phyloP scores from a whole-genome alignment of 2,888 invertebrate species.

The Idaea dimidiata region DNA sequence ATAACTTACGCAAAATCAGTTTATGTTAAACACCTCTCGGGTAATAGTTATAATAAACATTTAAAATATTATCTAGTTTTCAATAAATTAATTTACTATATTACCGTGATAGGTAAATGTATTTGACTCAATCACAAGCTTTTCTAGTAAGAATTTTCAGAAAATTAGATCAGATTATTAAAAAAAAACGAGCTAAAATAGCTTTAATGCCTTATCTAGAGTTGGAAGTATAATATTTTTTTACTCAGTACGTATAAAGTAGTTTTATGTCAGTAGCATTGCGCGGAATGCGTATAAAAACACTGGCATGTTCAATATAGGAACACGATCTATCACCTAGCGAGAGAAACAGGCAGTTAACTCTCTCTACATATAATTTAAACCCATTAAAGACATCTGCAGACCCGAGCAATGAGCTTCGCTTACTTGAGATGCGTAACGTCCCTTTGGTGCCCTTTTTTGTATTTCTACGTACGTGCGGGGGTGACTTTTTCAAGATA shows the following conservation, averaged over 20 bases:
- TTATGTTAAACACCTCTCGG: too few relatives aligned
- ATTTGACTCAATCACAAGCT: too few relatives aligned
- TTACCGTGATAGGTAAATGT: too few relatives aligned
- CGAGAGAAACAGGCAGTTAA: conserved; percentile 62
- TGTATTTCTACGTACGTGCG: conserved; percentile 74
- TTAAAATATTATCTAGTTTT: too few relatives aligned
- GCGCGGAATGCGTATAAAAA: conserved; percentile 9
- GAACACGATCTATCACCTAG: conserved; percentile 67
- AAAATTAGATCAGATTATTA: too few relatives aligned
- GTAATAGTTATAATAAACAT: too few relatives aligned
- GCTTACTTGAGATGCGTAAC: conserved; percentile 77
- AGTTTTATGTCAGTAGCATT: not conserved
- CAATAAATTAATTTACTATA: too few relatives aligned
- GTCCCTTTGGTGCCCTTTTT: conserved; percentile 77
- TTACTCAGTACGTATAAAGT: conserved; percentile 5
- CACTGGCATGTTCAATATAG: conserved; percentile 31
- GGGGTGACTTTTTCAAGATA: conserved; percentile 79
- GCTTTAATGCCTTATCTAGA: too few relatives aligned
- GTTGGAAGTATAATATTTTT: too few relatives aligned
- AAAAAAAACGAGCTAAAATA: too few relatives aligned
- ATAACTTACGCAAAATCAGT: too few relatives aligned
- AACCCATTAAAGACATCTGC: conserved; percentile 81
- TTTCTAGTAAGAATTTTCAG: too few relatives aligned
- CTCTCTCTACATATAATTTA: conserved; percentile 79
- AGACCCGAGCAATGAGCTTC: conserved; percentile 74